Evolutionary conservation across 1,140 invertebrate species (phyloP), one percentile per base, ranked within the genome.

Genomic region (Orchesella cincta): DNA sequence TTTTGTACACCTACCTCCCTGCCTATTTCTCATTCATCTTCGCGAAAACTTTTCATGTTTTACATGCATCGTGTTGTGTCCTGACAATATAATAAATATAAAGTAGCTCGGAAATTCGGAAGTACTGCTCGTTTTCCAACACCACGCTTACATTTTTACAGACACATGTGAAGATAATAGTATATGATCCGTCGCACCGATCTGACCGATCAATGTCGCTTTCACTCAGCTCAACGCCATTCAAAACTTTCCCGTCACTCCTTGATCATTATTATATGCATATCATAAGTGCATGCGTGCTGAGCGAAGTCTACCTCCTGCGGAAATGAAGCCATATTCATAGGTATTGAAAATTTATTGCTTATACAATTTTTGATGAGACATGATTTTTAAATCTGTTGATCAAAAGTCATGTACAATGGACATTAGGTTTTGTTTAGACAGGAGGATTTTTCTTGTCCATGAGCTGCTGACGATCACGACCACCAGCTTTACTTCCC

Each of bases 361-460:
- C 18, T 46, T 18, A 46, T 46, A 46, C 39, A 46, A 46, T 46
- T 46, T 57, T 57, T 57, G 23, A 14, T 8, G 5, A n/a, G 23
- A 57, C 14, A 57, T 14, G 52, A 57, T 57, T 26, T 57, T 57
- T n/a, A n/a, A 57, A 57, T 57, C 52, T n/a, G 52, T 57, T 57
- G 52, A 14, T n/a, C 8, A 57, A 57, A 57, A 8, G 52, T 57
- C 52, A 57, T 57, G 52, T 57, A 57, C 8, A 57, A 57, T 57
- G 52, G 52, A 57, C 52, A 26, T 57, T 57, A 57, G 23, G 23
- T 57, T 57, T 8, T 14, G 52, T 8, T 57, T 57, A 57, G 8
- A 57, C 23, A n/a, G 3, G 23, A 57, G 23, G 23, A 57, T 57
- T 18, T n/a, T 5, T 57, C 23, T 57, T 14, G 5, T 46, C 5